Base-by-base conservation (phyloP, 35 echinoderm and acorn worm species). In the Apostichopus japonicus region DNA sequence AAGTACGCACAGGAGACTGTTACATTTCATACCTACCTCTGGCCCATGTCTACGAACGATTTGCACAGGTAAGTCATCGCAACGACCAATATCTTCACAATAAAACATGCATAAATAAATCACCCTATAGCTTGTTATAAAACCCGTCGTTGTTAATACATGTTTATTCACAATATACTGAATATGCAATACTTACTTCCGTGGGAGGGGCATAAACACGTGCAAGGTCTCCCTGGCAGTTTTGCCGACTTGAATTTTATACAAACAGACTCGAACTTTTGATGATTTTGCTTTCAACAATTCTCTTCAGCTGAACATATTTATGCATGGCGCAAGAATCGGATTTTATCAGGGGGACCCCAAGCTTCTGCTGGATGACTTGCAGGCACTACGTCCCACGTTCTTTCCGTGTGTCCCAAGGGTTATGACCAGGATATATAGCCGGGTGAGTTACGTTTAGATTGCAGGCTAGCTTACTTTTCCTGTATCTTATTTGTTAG, bases 31-130 rank as follows among this genome's bases (percentile, higher is more conserved):
- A 97, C 67, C 96, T 97, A 7, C 96, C 96, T 8, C 70, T 97
- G 44, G 96, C 96, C 15, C 96, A 97, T 58, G 79, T 93, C 8
- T 97, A 98, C 78, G 97, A 98, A 78, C 24, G 94, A 82, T 94
- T 93, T 79, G 90, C 86, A 23, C 93, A 96, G 88, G 97, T 98
- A 93, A 86, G 93, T 93, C 4, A 84, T 58, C 54, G 24, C 7
- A 7, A n/a, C n/a, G 11, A 7, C n/a, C 13, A 75, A 19, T 75
- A 75, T 23, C 17, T 75, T n/a, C 7, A 75, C 71, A 75, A 75
- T 23, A n/a, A 23, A 75, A 75, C 16, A 67, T 75, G 71, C 17
- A 61, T 61, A 44, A 44, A 44, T 44, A 44, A 44, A 44, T 1
- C 33, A 44, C 33, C 33, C 33, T 44, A 44, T 44, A 44, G 33